These are phyloP conservation scores for Phrynocephalus forsythii DNA, from an alignment of 2,797 vertebrate genomes.

Conservation along the genomic window DNA sequence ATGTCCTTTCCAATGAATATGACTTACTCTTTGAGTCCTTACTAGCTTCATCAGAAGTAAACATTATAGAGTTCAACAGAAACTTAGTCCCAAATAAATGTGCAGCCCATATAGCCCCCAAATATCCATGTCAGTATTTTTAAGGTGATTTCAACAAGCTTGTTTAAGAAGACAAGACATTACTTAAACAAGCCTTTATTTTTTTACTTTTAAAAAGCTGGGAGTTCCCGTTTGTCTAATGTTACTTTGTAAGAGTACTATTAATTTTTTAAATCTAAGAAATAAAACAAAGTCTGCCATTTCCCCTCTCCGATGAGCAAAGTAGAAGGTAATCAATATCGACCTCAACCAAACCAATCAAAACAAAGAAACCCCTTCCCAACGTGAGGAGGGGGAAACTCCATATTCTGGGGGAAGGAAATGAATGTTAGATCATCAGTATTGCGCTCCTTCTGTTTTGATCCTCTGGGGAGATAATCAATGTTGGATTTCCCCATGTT, in stretches of 20 bases:
- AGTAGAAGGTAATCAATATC: background rate
- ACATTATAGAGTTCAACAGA: background rate
- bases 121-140: background rate
- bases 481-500: background rate
- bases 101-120: background rate
- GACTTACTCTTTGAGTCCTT: background rate
- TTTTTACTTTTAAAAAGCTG: background rate
- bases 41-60: background rate
- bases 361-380: too few relatives aligned
- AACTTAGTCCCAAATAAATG: background rate
- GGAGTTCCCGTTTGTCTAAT: background rate
- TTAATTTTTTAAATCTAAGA: background rate
- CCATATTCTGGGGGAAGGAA: background rate
- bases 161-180: background rate
- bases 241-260: background rate
- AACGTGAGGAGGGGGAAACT: background rate
- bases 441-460: background rate
- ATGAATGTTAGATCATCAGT: background rate
- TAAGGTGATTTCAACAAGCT: background rate
- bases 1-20: background rate
- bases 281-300: background rate
- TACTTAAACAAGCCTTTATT: too few relatives aligned
- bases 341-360: too few relatives aligned
- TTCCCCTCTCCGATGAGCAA: background rate
- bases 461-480: background rate